Evolutionary conservation across 1,140 invertebrate genomes (phyloP), one percentile per base, ranked within the genome.

Genomic region (Drosophila ficusphila): DNA sequence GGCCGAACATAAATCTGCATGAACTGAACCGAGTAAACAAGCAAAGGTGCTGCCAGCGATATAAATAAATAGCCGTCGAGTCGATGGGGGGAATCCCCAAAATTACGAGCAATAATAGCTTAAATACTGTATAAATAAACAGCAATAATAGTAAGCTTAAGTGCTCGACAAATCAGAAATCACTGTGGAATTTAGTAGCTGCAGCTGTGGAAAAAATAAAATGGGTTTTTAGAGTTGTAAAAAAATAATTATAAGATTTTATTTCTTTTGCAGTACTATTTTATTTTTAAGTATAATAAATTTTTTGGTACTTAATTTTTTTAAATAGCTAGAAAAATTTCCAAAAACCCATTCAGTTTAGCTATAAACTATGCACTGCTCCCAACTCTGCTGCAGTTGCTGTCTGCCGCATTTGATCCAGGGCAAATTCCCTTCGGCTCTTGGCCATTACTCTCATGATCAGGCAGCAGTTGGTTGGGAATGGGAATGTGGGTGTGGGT

Each of bases 1-100:
- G 70, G 49, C 38, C 58, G 58, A 73, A 74, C 71, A 74, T 74
- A 74, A 74, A 65, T 74, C 70, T 72, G 71, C 70, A 65, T 64
- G 33, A 39, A 46, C 25, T 29, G 42, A 65, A 51, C 12, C 60
- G 62, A 65, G 48, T 48, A 51, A 65, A 46, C 5, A 11, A 47
- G 46, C 31, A 31, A 53, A 64, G 52, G 71, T 56, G 58, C 70
- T 51, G 58, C 57, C 41, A 19, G 5, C n/a, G 34, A 46, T 54
- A 51, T 44, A 60, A 42, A 72, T 72, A 61, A 72, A 61, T 72
- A 72, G 69, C 68, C 56, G 46, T 47, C 44, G 33, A 61, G 31
- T 46, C 33, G 14, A 52, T 67, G n/a, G 19, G 31, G 33, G 62
- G 33, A 49, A 39, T 25, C 21, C 58, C 34, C 8, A 21, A 61